These are phyloP conservation scores for Sebastes kiyomatsui DNA, from an alignment of 2,797 vertebrate genomes.

Conservation along the genomic window DNA sequence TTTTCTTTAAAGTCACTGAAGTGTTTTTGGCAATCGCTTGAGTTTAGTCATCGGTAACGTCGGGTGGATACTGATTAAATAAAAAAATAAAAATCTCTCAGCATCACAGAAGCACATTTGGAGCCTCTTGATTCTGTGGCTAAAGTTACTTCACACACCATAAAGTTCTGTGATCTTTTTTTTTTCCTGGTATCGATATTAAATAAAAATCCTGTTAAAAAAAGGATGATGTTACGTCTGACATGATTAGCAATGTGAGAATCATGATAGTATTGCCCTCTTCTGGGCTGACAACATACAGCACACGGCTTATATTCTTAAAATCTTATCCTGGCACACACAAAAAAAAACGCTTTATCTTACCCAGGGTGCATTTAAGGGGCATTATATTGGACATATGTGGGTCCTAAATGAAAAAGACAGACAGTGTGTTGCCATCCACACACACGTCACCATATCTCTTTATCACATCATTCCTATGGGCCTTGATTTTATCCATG, in stretches of 20 bases:
- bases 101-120: conserved; percentile 6
- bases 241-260: background rate
- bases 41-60: conserved; percentile 38
- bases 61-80: conserved; percentile 1
- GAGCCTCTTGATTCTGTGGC: background rate
- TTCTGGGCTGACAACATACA: conserved; percentile 52
- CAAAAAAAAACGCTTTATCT: background rate
- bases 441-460: background rate
- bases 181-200: background rate
- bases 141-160: background rate
- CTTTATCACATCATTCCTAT: conserved; percentile 24
- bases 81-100: background rate
- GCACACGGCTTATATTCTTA: background rate
- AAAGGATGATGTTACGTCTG: background rate
- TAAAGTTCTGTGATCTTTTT: background rate
- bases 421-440: background rate
- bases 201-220: background rate
- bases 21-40: conserved; percentile 50
- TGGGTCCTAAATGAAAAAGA: background rate
- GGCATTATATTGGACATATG: background rate
- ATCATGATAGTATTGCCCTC: conserved; percentile 54
- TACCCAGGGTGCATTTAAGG: background rate
- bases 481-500: conserved; percentile 22
- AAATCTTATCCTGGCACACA: background rate
- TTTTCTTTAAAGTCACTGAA: conserved; percentile 52